Base-by-base conservation (phyloP, 1,140 invertebrate species). In the Brachionus angularis region DNA sequence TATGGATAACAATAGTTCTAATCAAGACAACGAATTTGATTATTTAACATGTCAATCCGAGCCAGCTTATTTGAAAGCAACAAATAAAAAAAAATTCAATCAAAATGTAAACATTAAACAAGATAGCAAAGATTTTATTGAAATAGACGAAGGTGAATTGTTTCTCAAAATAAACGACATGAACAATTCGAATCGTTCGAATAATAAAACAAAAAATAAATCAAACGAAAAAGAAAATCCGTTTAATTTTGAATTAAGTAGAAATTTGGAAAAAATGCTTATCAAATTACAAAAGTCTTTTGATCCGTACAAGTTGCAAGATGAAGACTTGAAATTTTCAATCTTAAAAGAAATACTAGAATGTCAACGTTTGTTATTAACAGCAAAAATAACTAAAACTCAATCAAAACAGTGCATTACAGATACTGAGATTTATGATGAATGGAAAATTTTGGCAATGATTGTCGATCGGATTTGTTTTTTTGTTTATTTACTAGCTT, bases 381-480 rank as follows among this genome's bases (percentile, higher is more conserved):
- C 67, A 21, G 27, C 46, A 16, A 50, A 53, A 52, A 34, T 67
- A 27, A 34, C 53, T 0, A 47, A 29, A 12, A 46, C 21, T 10
- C 2, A 50, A 44, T 52, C 50, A 70, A 25, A 70, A 36, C 50
- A 70, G 18, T 16, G 21, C 27, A 8, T 42, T 5, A 52, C 29
- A 21, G 34, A 34, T 18, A 50, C 33, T 52, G 47, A 70, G 14
- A 70, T 70, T 5, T 70, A 70, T 52, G 67, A 70, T 29, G 67
- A 70, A 50, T 70, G 67, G 67, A 70, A 70, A 52, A 52, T 70
- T 33, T 44, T 70, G 10, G 67, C 67, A 10, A 50, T 70, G 46
- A 44, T 70, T 36, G 46, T 70, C 31, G 67, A 70, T 34, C 47
- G 67, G 27, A 50, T 70, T 29, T 70, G 67, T 29, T 70, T 70